phyloP scores from a whole-genome alignment of 2,797 vertebrate genomes.

The Hoplostethus mediterraneus region DNA sequence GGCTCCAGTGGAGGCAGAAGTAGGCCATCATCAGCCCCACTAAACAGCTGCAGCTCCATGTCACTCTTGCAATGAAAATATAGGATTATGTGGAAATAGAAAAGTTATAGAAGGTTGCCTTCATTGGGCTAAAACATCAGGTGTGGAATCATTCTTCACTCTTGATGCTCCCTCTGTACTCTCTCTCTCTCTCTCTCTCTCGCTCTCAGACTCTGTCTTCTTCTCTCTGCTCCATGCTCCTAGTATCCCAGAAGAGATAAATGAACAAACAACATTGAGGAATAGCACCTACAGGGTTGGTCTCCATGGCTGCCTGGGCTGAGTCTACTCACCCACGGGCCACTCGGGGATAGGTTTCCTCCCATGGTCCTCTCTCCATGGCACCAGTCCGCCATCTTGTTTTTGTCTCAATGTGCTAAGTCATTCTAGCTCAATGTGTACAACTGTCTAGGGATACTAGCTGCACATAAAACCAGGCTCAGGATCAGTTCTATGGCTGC shows the following conservation, averaged over 20 bases:
- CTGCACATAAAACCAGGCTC: slow-evolving; percentile 46
- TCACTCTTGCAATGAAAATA: slow-evolving; percentile 14
- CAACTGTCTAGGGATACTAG: slow-evolving; percentile 43
- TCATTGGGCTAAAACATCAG: not conserved
- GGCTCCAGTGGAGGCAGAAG: slow-evolving; percentile 62
- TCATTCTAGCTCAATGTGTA: slow-evolving; percentile 63
- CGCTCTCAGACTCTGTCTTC: slow-evolving; percentile 12
- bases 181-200: slow-evolving; percentile 2
- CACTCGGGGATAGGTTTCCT: slow-evolving; percentile 68
- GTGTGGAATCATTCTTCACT: slow-evolving; percentile 5
- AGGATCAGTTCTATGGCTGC: slow-evolving; percentile 40
- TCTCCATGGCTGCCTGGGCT: slow-evolving; percentile 69
- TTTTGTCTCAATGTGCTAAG: slow-evolving; percentile 73
- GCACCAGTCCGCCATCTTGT: slow-evolving; percentile 75
- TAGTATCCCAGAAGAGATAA: slow-evolving; percentile 57
- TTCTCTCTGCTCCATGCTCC: slow-evolving; percentile 8
- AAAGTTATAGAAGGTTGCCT: not conserved
- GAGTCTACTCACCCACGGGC: slow-evolving; percentile 55
- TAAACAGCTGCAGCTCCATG: slow-evolving; percentile 37
- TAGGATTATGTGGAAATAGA: slow-evolving; percentile 1
- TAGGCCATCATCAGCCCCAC: slow-evolving; percentile 57
- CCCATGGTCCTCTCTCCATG: slow-evolving; percentile 69
- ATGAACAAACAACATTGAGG: slow-evolving; percentile 58
- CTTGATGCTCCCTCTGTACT: not conserved
- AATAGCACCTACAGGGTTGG: slow-evolving; percentile 53